A percentile compares a stretch with the other conserved stretches of the same genome.
phyloP scores from a whole-genome alignment of 2,113 vertebrate species.

The Telmatochromis sp. region DNA sequence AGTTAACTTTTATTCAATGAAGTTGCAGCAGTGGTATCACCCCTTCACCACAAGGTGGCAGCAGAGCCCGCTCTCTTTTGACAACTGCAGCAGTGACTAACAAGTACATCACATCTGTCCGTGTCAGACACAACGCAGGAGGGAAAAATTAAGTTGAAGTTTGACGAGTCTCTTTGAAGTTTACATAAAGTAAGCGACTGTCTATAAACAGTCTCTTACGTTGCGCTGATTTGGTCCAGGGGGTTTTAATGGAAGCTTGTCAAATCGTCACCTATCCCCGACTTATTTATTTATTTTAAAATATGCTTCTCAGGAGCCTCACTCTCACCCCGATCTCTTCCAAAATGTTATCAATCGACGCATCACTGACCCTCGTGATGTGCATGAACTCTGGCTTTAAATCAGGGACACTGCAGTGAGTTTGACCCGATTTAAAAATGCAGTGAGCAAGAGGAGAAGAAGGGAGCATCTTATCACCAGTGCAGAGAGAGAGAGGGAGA shows the following conservation, averaged over 20 bases:
- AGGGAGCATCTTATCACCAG: conserved; percentile 82
- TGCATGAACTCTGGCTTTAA: not conserved
- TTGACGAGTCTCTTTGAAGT: not conserved
- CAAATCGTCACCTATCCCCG: not conserved
- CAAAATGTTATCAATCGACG: not conserved
- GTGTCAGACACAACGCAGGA: not conserved
- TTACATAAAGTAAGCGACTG: not conserved
- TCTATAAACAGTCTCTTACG: not conserved
- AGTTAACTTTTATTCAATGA: not conserved
- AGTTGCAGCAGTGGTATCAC: not conserved
- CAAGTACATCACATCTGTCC: not conserved
- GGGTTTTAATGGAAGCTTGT: not conserved
- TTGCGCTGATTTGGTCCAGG: not conserved
- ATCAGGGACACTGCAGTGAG: conserved; percentile 71
- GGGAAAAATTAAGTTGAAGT: not conserved
- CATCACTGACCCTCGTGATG: not conserved
- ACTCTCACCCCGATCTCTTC: not conserved
- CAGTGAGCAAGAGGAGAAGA: conserved; percentile 80
- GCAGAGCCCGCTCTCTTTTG: not conserved
- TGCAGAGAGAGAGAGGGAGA: conserved; percentile 22
- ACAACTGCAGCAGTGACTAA: not conserved
- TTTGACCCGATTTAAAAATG: conserved; percentile 85
- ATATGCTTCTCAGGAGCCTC: not conserved
- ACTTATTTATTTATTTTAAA: not conserved
- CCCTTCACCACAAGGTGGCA: not conserved